Evolutionary conservation across 2,888 invertebrate species (phyloP), one percentile per base, ranked within the genome.

Genomic region (Conistra vaccinii): DNA sequence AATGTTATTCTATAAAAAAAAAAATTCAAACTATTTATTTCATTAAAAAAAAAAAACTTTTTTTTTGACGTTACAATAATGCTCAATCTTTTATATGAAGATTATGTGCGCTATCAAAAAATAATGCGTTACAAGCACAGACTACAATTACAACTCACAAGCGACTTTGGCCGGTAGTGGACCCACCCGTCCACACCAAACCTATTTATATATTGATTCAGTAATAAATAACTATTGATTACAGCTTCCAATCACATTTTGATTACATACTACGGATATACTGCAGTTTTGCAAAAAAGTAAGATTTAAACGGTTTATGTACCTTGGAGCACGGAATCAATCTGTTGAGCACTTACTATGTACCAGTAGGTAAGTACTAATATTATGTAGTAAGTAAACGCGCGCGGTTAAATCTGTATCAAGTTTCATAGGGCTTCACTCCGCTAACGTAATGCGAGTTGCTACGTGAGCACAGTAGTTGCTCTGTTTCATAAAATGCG

Each of bases 341-440:
- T 58, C n/a, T 45, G 29, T 17, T 26, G 42, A 42, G 12, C 12
- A 42, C 12, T 42, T 10, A 1, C 10, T 39, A 39, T 1, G 6
- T 58, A 39, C 35, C 23, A 58, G n/a, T 35, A 10, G 23, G 17
- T 39, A 12, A 39, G 10, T 2, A 39, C 2, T 39, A 17, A 9
- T 58, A 39, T 10, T 72, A 23, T 23, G n/a, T 29, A 39, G 42
- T 20, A 23, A 9, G 35, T 14, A 55, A 62, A 23, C 26, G 51
- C 35, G 55, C 62, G 17, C 45, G 70, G 62, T 48, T 48, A 48
- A 55, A 69, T 55, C 55, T 45, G 61, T 62, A 63, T 51, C 48
- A 63, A 61, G 57, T 71, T 63, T 23, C 60, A 39, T 63, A 63
- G 57, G 74, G 70, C 74, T 74, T 70, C 70, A 23, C 35, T 23